Base-by-base conservation (phyloP, 2,888 invertebrate genomes). In the Andrena trimmerana region DNA sequence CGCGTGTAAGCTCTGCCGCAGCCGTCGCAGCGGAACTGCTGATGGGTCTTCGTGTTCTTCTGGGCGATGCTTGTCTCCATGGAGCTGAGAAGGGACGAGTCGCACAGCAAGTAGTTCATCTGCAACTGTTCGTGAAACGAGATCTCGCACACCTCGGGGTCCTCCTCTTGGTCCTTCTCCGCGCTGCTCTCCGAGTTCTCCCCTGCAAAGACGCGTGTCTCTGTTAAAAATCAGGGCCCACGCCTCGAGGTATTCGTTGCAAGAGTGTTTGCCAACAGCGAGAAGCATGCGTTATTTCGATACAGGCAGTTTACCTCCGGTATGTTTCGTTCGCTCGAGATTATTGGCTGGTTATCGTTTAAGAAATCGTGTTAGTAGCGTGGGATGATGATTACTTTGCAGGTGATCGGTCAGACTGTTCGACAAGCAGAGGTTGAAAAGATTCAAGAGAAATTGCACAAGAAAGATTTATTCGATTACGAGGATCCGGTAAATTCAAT, bases 1-100 rank as follows among this genome's bases (percentile, higher is more conserved):
- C 93, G 89, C 31, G 93, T 92, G 85, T 94, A 94, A 4, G 91
- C 88, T 63, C 93, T 91, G 50, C 92, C 92, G 81, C 94, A 94
- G 27, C 90, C 92, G 42, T 88, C 89, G 84, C 94, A 94, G n/a
- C 88, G 88, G 57, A 89, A 91, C 50, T 91, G 89, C 59, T 86
- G 89, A 20, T 82, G 83, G 8, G 78, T 68, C 20, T 78, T 89
- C 2, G 42, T 48, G 67, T 16, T 86, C 16, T 74, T 87, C 42
- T 83, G 88, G 0, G 79, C 31, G 2, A 77, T 48, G 59, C 69
- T 82, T 16, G 86, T 24, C 42, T 90, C 88, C 7, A 88, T 77
- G 27, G 86, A 62, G 65, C 86, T 89, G 52, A 88, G 71, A 29
- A 89, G 88, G 2, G 85, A 80, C 31, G 89, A 89, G 50, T 88